Base-by-base conservation (phyloP, 1,140 invertebrate genomes). In the Rhizoglyphus robini region DNA sequence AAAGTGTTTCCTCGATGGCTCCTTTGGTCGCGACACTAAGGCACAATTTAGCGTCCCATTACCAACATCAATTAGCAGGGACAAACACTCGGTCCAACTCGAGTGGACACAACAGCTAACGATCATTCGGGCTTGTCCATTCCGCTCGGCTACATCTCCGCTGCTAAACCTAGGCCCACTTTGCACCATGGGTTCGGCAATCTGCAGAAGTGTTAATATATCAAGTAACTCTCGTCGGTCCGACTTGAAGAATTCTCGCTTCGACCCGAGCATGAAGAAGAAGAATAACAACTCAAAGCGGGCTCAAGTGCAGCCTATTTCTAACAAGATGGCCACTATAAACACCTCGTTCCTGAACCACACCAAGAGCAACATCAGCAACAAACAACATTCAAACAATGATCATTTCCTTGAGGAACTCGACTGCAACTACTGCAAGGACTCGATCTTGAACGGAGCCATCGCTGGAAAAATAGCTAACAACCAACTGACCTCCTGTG, bases 291-390 rank as follows among this genome's bases (percentile, higher is more conserved):
- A 20, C 15, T 29, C 13, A 32, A 15, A 60, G 29, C 58, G 58
- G n/a, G 30, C 11, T n/a, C 58, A 60, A 46, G 30, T 60, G 13
- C 29, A 60, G 29, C 58, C 58, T 34, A n/a, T 32, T 3, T 4
- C 1, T 60, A 32, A 18, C 31, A 13, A 48, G 20, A 23, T 64
- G 18, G 41, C 46, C 5, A 15, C 54, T 4, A n/a, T 49, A 1
- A 64, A 64, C n/a, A 30, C 41, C 13, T 64, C 47, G 25, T 49
- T 18, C n/a, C 29, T 64, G 13, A 54, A 64, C 29, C 63, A 64
- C 29, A 64, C 8, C 1, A 57, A 64, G 32, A 49, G 51, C 4
- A 1, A 51, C 3, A 38, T 64, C 13, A 3, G 1, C 1, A 4
- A 15, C 8, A 25, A 27, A 13, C 2, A 38, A 3, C n/a, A n/a